A percentile compares a stretch with the other conserved stretches of the same genome.
These are phyloP conservation scores for Eucidaris tribuloides DNA, from an alignment of 35 echinoderm and acorn worm genomes.

Conservation along the genomic window DNA sequence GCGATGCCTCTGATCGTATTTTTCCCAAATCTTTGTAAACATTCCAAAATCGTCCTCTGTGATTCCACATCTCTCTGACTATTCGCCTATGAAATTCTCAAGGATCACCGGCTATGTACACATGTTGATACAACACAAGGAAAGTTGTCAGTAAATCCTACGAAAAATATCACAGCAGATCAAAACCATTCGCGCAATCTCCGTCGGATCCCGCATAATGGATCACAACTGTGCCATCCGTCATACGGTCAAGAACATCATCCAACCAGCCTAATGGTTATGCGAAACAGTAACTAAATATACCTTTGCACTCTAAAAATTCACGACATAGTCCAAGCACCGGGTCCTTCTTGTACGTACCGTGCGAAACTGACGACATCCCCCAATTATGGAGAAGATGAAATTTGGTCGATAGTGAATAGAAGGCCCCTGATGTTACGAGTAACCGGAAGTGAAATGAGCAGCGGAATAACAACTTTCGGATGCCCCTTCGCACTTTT, in stretches of 20 bases:
- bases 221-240: slow-evolving; percentile 50
- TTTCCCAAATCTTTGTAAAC: slow-evolving; percentile 92
- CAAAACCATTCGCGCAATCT: slow-evolving; percentile 59
- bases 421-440: slow-evolving; percentile 87
- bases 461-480: slow-evolving; percentile 89
- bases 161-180: slow-evolving; percentile 58
- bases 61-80: slow-evolving; percentile 92
- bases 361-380: slow-evolving; percentile 79
- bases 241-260: slow-evolving; percentile 84
- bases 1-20: slow-evolving; percentile 77
- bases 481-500: slow-evolving; percentile 88
- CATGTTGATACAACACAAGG: slow-evolving; percentile 89
- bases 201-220: slow-evolving; percentile 49
- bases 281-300: slow-evolving; percentile 69
- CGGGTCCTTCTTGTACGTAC: slow-evolving; percentile 51
- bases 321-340: slow-evolving; percentile 77
- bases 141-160: slow-evolving; percentile 67
- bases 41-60: slow-evolving; percentile 97
- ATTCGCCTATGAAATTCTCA: slow-evolving; percentile 94
- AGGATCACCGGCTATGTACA: slow-evolving; percentile 95
- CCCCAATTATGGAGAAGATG: slow-evolving; percentile 87
- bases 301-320: slow-evolving; percentile 87
- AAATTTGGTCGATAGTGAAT: slow-evolving; percentile 77
- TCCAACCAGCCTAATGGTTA: slow-evolving; percentile 88
- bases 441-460: slow-evolving; percentile 86